Evolutionary conservation across 2,113 vertebrate species (phyloP), one percentile per base, ranked within the genome.

Genomic region (Triplophysa dalaica): DNA sequence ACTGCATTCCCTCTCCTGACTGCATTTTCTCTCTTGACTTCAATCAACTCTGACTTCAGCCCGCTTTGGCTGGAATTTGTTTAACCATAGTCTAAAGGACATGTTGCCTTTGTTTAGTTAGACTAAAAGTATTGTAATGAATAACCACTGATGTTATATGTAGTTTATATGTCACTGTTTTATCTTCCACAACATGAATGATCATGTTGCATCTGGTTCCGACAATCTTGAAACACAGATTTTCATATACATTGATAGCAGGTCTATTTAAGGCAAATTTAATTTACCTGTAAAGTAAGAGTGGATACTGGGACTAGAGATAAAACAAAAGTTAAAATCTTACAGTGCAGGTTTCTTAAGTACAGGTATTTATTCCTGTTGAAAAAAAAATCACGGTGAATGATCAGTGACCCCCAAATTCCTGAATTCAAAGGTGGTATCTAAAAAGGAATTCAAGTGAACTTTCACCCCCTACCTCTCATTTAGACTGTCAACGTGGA

Each of bases 41-140:
- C 58, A 75, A 70, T 77, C 64, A 75, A 75, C 33, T 22, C 66
- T 22, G n/a, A 56, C 72, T 80, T 83, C 58, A 83, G 65, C 70
- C 63, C 41, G 60, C 74, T 65, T 14, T 72, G 68, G 48, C 56
- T 75, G 61, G 22, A 85, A 81, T 81, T 81, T 85, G 81, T 83
- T 85, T 83, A 78, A 81, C 78, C 14, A n/a, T 78, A 79, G 84
- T 78, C 84, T 85, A 83, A 85, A 85, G 81, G 81, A 85, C 84
- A 85, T 56, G 48, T 78, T 81, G 75, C 70, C 77, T 83, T 85
- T 85, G 84, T 85, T 85, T 83, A 83, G 81, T 81, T 72, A 83
- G 67, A 83, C 78, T 58, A 60, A 60, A 77, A 41, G 26, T 24
- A 70, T 72, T 80, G 58, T 41, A 72, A 67, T 77, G 62, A 72